These are phyloP conservation scores for Anorthoa munda DNA, from an alignment of 2,888 invertebrate species.

Conservation along the genomic window DNA sequence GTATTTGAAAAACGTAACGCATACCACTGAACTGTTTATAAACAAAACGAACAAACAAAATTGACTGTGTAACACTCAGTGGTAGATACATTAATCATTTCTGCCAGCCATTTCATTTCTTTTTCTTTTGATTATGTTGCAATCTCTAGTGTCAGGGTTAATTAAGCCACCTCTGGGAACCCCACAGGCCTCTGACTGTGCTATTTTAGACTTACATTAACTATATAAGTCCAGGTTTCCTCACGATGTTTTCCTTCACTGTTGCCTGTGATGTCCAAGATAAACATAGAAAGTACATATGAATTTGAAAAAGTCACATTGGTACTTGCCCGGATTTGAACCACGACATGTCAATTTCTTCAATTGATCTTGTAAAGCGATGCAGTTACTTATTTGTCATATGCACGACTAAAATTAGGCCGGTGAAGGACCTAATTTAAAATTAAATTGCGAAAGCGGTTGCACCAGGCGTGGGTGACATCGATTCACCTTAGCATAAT, in stretches of 20 bases:
- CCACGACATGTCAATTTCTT: no score
- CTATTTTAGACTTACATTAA: no score
- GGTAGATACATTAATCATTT: not conserved
- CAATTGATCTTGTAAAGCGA: slow-evolving; percentile 24
- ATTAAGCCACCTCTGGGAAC: no score
- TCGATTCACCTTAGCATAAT: not conserved
- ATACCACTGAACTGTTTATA: not conserved
- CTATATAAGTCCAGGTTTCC: no score
- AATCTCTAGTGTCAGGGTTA: no score
- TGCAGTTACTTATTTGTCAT: slow-evolving; percentile 24
- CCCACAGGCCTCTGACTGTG: no score
- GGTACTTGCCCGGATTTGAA: no score
- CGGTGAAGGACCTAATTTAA: slow-evolving; percentile 6
- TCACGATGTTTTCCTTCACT: no score
- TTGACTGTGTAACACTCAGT: not conserved
- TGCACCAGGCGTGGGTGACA: not conserved
- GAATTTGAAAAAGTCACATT: no score
- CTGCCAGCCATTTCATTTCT: not conserved
- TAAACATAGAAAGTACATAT: no score
- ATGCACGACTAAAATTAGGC: slow-evolving; percentile 22
- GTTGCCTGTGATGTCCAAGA: no score
- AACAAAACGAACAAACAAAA: not conserved
- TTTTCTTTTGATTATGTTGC: no score
- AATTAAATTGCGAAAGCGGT: slow-evolving; percentile 5
- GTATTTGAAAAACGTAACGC: not conserved